Conservation (phyloP, 2,797 vertebrate species). For the Clarias platycephalus region DNA sequence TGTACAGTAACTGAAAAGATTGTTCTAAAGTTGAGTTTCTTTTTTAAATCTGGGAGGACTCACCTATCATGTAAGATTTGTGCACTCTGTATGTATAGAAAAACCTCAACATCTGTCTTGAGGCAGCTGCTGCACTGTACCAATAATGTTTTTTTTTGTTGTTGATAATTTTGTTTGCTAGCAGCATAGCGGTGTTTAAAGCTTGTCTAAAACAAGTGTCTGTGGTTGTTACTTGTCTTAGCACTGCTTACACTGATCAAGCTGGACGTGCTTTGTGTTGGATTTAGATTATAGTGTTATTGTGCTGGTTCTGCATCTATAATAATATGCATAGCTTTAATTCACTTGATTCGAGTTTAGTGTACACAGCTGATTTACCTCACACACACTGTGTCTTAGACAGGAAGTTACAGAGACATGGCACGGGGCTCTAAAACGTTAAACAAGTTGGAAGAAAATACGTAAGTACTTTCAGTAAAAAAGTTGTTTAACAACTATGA, state of each 20-base stretch:
- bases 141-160: not conserved
- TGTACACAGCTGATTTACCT: constrained; percentile 4
- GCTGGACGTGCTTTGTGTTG: constrained; percentile 40
- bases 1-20: constrained; percentile 34
- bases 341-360: not conserved
- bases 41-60: not conserved
- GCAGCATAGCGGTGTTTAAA: constrained; percentile 50
- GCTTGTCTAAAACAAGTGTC: constrained; percentile 38
- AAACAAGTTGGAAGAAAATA: not conserved
- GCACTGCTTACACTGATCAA: constrained; percentile 53
- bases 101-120: not conserved
- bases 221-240: constrained; percentile 38
- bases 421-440: not conserved
- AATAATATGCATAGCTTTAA: not conserved
- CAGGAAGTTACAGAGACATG: not conserved
- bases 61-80: not conserved
- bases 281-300: constrained; percentile 42
- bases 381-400: not conserved
- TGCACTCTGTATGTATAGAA: not conserved
- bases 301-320: constrained; percentile 14
- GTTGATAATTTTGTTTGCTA: constrained; percentile 10
- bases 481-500: not conserved
- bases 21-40: not conserved
- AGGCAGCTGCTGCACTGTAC: not conserved
- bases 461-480: not conserved